Evolutionary conservation across 2,113 vertebrate genomes (phyloP), one percentile per base, ranked within the genome.

Genomic region (Porphyrio hochstetteri): DNA sequence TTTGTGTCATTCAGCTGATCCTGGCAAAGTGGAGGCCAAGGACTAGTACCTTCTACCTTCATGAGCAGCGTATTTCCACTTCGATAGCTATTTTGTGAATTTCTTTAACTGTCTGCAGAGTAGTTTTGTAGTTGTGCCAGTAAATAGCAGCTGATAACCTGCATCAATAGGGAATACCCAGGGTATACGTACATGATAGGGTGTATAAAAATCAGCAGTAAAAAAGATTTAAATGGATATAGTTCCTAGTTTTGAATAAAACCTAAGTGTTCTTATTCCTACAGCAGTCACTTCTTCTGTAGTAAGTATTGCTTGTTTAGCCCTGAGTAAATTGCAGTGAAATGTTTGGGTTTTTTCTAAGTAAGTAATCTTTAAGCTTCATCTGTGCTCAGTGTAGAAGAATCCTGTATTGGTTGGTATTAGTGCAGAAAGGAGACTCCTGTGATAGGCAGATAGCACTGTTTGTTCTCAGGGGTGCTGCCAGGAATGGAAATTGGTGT

Each of bases 401-500:
- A 36, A 76, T 69, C 40, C 13, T 3, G 14, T 31, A 44, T 46
- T 81, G n/a, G 16, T 4, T 44, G 16, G 18, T 13, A 9, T 25
- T 53, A 60, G 21, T 69, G 36, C 4, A 48, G 53, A 53, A 38
- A 42, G 16, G 57, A 44, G 57, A 68, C 19, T 65, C 21, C 28
- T 59, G 1, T 35, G 29, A 46, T 23, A 40, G 21, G 36, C 8
- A 68, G 33, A 53, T 16, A 38, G 23, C 4, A 8, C 77, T 75
- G 36, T 21, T 35, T 61, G 31, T 50, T 67, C 0, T 27, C 68
- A 28, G 0, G 2, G 12, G 10, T 42, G 75, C 44, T 81, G 42
- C 60, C 29, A 80, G n/a, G 55, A 74, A 11, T 52, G 9, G n/a
- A 57, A 76, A 29, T 42, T 13, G 3, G 67, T 70, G 33, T 31